These are phyloP conservation scores for Antennarius striatus DNA, from an alignment of 2,113 vertebrate genomes.

Conservation along the genomic window DNA sequence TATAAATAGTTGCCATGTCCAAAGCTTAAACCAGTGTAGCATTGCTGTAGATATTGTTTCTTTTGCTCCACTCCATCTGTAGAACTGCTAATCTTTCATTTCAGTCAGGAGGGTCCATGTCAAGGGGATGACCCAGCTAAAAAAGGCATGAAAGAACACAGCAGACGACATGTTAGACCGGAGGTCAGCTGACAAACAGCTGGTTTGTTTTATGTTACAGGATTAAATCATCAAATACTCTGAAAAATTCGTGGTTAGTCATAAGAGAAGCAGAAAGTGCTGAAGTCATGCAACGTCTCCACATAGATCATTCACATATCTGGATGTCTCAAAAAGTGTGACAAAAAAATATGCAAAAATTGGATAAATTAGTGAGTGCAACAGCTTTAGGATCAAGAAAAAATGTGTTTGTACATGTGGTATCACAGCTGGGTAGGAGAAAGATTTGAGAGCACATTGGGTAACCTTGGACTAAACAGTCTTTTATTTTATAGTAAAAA, in stretches of 20 bases:
- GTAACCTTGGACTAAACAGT: no score
- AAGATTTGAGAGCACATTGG: no score
- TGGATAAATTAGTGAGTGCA: no score
- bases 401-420: no score
- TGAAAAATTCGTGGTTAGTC: no score
- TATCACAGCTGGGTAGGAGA: no score
- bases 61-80: constrained; percentile 2
- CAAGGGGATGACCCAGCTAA: constrained; percentile 54
- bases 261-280: no score
- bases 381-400: no score
- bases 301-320: no score
- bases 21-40: constrained; percentile 33
- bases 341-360: background rate
- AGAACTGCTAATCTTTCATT: constrained; percentile 57
- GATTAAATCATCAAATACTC: constrained; percentile 2
- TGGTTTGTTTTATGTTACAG: constrained; percentile 1
- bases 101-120: constrained; percentile 33
- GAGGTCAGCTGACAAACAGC: background rate
- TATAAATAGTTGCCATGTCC: background rate
- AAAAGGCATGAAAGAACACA: constrained; percentile 40
- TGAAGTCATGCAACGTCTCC: no score
- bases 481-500: no score
- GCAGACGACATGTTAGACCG: constrained; percentile 26
- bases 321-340: background rate
- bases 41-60: constrained; percentile 30